A percentile compares a stretch with the other conserved stretches of the same genome.
Evolutionary conservation across 2,113 vertebrate species (phyloP).

Genomic region (Sigmodon hispidus): DNA sequence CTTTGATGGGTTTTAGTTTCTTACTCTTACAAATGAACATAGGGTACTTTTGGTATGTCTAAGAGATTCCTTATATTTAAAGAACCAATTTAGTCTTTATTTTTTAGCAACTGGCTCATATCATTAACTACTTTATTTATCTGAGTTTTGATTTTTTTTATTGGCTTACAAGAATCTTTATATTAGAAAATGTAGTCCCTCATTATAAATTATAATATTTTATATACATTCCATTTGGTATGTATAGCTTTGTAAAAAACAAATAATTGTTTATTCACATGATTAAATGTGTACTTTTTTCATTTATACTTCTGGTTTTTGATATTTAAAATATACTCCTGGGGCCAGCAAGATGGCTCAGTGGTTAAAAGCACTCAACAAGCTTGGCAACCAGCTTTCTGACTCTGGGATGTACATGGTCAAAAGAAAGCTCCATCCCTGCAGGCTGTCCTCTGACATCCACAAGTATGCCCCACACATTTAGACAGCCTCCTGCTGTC

Average conservation of each 20-base stretch:
- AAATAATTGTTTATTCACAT: background rate
- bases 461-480: too few species aligned
- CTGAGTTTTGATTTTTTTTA: background rate
- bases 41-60: background rate
- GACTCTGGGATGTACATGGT: background rate
- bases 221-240: background rate
- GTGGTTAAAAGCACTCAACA: background rate
- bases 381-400: too few species aligned
- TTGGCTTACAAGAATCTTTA: background rate
- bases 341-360: background rate
- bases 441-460: too few species aligned
- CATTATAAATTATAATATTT: background rate
- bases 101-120: background rate
- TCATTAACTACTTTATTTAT: background rate
- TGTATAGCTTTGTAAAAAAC: background rate
- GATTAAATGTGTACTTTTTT: background rate
- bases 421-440: too few species aligned
- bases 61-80: background rate
- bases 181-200: background rate
- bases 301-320: background rate
- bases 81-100: background rate
- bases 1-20: background rate
- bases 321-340: background rate
- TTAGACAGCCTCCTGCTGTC: background rate
- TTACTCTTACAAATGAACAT: background rate